Conservation (phyloP, 2,888 invertebrate genomes). For the Drosophila meridionalis region DNA sequence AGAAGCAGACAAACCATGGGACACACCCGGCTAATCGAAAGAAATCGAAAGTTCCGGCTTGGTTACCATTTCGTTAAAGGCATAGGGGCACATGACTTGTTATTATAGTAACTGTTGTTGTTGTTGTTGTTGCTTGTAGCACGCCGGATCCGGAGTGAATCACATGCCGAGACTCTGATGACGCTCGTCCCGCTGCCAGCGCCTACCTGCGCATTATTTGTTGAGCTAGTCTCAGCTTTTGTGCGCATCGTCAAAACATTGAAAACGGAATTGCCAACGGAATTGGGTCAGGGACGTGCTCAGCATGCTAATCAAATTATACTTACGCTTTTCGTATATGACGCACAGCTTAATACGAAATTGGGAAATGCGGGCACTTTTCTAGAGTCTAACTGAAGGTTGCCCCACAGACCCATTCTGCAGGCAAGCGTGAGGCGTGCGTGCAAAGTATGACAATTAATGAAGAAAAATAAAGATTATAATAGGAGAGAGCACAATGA, state of each 20-base stretch:
- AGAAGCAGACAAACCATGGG: constrained; percentile 29
- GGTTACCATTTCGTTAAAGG: constrained; percentile 73
- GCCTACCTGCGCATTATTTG: constrained; percentile 37
- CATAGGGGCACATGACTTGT: constrained; percentile 42
- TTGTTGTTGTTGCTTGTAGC: constrained; percentile 32
- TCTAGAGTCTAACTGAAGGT: constrained; percentile 40
- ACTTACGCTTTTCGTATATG: constrained; percentile 47
- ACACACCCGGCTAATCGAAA: constrained; percentile 67
- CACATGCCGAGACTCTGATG: constrained; percentile 53
- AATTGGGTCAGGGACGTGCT: constrained; percentile 80
- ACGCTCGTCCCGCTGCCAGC: constrained; percentile 50
- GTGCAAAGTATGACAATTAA: too few species aligned
- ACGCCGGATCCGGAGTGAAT: constrained; percentile 66
- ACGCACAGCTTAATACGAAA: constrained; percentile 50
- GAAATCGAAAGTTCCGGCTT: constrained; percentile 78
- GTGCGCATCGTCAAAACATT: constrained; percentile 26
- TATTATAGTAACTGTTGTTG: constrained; percentile 8
- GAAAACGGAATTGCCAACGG: constrained; percentile 43
- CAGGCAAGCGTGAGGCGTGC: neutral
- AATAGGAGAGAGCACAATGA: neutral
- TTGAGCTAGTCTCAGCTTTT: constrained; percentile 37
- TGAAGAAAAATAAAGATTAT: neutral
- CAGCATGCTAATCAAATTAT: constrained; percentile 71
- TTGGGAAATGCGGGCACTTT: constrained; percentile 33
- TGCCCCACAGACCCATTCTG: neutral